Base-by-base conservation (phyloP, 2,797 vertebrate species). In the Acipenser ruthenus region DNA sequence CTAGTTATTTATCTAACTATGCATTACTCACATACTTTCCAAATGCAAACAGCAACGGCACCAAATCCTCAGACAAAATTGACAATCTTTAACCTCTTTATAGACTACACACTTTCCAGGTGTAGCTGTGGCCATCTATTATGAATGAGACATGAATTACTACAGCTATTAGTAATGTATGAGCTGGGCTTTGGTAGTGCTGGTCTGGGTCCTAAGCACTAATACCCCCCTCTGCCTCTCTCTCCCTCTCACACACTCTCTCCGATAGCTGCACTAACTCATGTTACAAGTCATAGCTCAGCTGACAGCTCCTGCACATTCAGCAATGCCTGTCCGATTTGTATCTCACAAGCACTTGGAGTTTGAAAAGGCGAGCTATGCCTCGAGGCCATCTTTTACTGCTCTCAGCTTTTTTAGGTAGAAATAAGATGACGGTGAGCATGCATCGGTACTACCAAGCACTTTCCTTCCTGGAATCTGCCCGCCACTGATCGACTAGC, bases 131-230 rank as follows among this genome's bases (percentile, higher is more conserved):
- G 50, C 73, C 75, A 87, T 87, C 81, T 80, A 87, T 87, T 84
- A 87, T 87, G 78, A 86, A 86, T 86, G 83, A 86, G 83, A 82
- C 74, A 66, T 78, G 79, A 76, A 75, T 75, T 80, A 78, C 81
- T 86, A 70, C 71, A 70, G 74, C 75, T 81, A 77, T 79, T 83
- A 79, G 75, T 80, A 86, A 85, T 87, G 80, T 80, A 86, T 84
- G 75, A 81, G 71, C 77, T 83, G 84, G 82, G 85, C 83, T 82
- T 83, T 80, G 79, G 84, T 80, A 88, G 83, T 81, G 84, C 84
- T 70, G 80, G 79, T 81, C 80, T 82, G 73, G 75, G 70, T 75
- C 13, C 76, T 79, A 76, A 72, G 73, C 63, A 55, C 51, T 48
- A 18, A 23, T 53, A 52, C 62, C 60, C 13, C 9, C 59, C 60